phyloP scores from a whole-genome alignment of 1,140 invertebrate species.

The Dolichoris vasculosae region DNA sequence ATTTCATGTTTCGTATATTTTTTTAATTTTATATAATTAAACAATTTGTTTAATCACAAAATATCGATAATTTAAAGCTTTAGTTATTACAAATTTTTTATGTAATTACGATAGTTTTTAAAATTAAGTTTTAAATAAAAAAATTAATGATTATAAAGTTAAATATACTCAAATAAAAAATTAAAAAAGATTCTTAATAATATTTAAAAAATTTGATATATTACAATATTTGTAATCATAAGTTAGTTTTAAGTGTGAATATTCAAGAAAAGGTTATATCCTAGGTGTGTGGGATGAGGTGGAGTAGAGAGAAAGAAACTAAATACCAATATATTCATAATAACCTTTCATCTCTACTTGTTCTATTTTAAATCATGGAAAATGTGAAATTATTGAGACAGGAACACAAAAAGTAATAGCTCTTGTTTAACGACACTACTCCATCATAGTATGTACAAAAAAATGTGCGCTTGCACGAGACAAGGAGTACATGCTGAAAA shows the following conservation, averaged over 20 bases:
- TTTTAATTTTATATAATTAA: background rate
- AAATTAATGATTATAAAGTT: no score
- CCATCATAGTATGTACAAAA: background rate
- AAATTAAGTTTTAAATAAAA: no score
- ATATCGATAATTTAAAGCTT: no score
- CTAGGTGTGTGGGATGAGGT: background rate
- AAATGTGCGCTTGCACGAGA: background rate
- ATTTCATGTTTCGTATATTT: background rate
- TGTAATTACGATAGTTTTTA: no score
- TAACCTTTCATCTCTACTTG: background rate
- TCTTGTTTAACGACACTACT: background rate
- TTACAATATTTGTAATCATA: no score
- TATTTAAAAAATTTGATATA: no score
- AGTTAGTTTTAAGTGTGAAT: no score
- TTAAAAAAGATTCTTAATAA: no score
- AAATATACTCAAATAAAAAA: no score
- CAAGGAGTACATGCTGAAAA: background rate
- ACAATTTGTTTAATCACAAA: background rate
- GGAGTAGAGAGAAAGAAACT: background rate
- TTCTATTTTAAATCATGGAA: no score
- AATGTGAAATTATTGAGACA: background rate
- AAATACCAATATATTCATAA: background rate
- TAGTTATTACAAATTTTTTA: no score
- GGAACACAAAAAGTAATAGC: background rate
- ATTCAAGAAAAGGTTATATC: no score